phyloP scores from a whole-genome alignment of 2,113 vertebrate species.

The Chloroceryle aenea region DNA sequence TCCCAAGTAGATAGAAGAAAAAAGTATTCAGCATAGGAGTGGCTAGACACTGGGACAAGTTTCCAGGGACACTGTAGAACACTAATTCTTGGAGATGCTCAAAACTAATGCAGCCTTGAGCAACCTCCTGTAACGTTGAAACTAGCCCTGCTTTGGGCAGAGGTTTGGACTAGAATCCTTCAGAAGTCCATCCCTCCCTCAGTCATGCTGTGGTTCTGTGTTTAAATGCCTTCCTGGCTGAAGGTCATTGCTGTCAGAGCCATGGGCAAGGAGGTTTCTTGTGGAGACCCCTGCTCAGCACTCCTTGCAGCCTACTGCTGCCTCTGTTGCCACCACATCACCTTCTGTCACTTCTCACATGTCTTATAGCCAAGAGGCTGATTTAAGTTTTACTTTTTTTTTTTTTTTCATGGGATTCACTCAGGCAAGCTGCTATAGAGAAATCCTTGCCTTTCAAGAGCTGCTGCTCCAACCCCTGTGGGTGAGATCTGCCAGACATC shows the following conservation, averaged over 20 bases:
- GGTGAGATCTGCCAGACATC: neutral
- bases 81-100: neutral
- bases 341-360: neutral
- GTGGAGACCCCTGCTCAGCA: neutral
- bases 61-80: neutral
- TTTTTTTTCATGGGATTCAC: neutral
- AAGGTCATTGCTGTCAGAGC: too few relatives aligned
- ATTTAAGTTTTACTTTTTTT: neutral
- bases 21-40: neutral
- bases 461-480: neutral
- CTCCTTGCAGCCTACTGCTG: neutral
- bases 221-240: neutral
- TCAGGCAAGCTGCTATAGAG: neutral
- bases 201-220: neutral
- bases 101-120: neutral
- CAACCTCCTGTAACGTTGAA: neutral
- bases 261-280: rapidly evolving
- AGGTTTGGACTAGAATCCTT: neutral
- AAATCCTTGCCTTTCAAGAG: neutral
- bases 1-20: neutral
- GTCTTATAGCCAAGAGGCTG: neutral
- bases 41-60: neutral
- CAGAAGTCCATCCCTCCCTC: neutral
- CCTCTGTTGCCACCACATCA: neutral
- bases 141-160: neutral